A percentile compares a stretch with the other conserved stretches of the same genome.
Conservation (phyloP, 2,797 vertebrate genomes). For the Poecilia picta region DNA sequence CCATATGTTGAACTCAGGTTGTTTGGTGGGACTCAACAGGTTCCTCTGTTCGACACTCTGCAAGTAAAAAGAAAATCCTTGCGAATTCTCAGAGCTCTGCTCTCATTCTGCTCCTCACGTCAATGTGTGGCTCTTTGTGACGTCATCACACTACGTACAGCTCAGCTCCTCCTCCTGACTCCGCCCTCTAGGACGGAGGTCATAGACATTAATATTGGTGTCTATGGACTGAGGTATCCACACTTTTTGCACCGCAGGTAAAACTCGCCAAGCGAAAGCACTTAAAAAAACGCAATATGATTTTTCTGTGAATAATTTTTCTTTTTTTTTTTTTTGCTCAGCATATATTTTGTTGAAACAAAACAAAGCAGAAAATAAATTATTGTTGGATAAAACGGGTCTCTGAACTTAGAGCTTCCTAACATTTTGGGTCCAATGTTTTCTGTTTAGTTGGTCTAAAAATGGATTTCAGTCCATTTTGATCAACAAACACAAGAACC, state of each 20-base stretch:
- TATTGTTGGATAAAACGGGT: not conserved
- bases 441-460: not conserved
- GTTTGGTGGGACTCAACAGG: not conserved
- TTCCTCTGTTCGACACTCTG: not conserved
- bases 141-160: constrained; percentile 41
- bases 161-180: constrained; percentile 66
- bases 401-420: not conserved
- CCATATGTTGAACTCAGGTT: not conserved
- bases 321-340: not conserved
- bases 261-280: not conserved
- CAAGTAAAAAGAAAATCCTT: not conserved
- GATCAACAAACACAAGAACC: not conserved
- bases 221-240: not conserved
- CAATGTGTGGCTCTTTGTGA: constrained; percentile 36
- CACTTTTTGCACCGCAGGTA: not conserved
- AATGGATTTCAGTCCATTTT: not conserved
- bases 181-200: not conserved
- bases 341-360: not conserved
- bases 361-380: not conserved
- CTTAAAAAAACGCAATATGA: not conserved
- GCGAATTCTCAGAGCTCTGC: not conserved
- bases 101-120: not conserved
- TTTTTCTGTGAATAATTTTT: not conserved
- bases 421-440: not conserved
- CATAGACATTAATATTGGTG: too few species aligned